Evolutionary conservation across 23 tunicate species (phyloP), one percentile per base, ranked within the genome.

Genomic region (Ciona savignyi): DNA sequence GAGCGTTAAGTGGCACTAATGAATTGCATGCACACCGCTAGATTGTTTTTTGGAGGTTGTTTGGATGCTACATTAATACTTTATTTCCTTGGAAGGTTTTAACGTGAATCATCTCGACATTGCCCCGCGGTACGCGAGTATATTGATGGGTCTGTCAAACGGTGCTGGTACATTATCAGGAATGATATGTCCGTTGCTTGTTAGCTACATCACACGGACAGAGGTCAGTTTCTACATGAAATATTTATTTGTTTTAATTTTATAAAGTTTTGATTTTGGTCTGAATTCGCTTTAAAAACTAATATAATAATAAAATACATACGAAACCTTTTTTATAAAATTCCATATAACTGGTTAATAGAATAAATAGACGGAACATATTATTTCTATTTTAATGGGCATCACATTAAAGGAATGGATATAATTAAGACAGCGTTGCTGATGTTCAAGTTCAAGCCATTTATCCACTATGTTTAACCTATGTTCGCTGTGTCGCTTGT

Each of bases 31-130:
- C n/a, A n/a, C n/a, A n/a, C n/a, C n/a, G n/a, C n/a, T n/a, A n/a
- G n/a, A n/a, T n/a, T n/a, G n/a, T n/a, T n/a, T n/a, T n/a, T 49
- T 49, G 20, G 61, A 49, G 61, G 61, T 49, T 11, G 61, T 11
- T 20, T 49, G 20, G 61, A 49, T 11, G 61, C 20, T 49, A 6
- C 56, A 42, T 42, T 6, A 42, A 42, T 42, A 42, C 56, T 63
- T 28, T 20, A 23, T 48, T 48, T 27, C 4, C 15, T 67, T 77
- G 66, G 25, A 29, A 95, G 99, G 99, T 32, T 95, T 95, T 70
- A 95, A 95, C 70, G 99, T 95, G 26, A 95, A 95, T 56, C 99
- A 95, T 62, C 81, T 95, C 30, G 99, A 95, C 67, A 95, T 95
- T 73, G 99, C 99, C 2, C 99, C 99, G 22, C 81, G 96, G 21